Evolutionary conservation across 2,113 vertebrate genomes (phyloP), one percentile per base, ranked within the genome.

Genomic region (Chloropsis cyanopogon): DNA sequence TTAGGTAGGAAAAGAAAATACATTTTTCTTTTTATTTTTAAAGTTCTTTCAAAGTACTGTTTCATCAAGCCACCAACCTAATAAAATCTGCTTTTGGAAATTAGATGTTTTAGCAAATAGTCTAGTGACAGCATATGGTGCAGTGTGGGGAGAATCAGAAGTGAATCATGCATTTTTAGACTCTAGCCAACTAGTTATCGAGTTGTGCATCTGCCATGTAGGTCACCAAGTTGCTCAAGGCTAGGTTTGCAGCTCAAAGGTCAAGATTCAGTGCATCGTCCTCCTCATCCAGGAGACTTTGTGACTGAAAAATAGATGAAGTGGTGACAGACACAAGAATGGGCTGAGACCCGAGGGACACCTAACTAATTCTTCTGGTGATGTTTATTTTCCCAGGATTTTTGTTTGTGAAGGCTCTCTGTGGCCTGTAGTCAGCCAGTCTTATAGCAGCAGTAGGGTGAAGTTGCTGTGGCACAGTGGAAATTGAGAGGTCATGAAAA

Each of bases 191-290:
- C 86, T 82, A 47, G 81, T 87, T 95, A 96, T 44, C 0, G 54
- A 90, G 66, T 85, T 92, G 61, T 46, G 44, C 71, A 69, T 37
- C 57, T 82, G 72, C 86, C 92, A 96, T 94, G 65, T 96, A 95
- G 96, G 95, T 93, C 93, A 95, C 59, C 52, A 46, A 82, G 56
- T 89, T 5, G 90, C 96, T 94, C 47, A 92, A 68, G 95, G 95
- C 83, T 94, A 96, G 66, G 78, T 86, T 79, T 93, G 66, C 64
- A 57, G 61, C 86, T 68, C 90, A 94, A 33, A 90, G 81, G 78
- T 95, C 24, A 11, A 54, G 61, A 93, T 89, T 64, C 63, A 91
- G n/a, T 20, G 9, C 8, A 1, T 37, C 0, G 4, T 80, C 21
- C 68, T 82, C 60, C 73, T 86, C 63, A 35, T 86, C 53, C 22